Base-by-base conservation (phyloP, 2,888 invertebrate genomes). In the Geotrupes spiniger region DNA sequence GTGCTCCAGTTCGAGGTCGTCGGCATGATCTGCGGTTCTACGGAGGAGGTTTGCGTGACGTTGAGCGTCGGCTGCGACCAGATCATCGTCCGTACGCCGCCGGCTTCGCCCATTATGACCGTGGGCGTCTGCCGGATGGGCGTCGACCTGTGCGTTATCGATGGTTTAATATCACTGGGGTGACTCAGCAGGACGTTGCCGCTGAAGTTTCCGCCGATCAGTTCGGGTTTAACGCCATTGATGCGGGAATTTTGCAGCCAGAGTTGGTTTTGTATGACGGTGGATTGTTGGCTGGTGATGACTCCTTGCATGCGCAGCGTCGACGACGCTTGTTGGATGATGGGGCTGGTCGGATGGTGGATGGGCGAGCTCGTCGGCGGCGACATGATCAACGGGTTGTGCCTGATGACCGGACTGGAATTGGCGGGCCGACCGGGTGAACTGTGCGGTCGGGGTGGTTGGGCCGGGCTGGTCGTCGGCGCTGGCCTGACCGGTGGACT, bases 101-200 rank as follows among this genome's bases (percentile, higher is more conserved):
- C 93, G 28, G 91, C 90, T 72, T 93, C 92, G 39, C 92, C 92
- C 92, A 93, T 92, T 59, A 93, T 90, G 54, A 92, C 92, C 38
- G 91, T 89, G 21, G 93, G 92, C 41, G 92, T 79, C 49, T 80
- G 78, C 56, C 87, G 63, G 71, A 85, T 65, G 76, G 42, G 36
- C 5, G 36, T 33, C 15, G 46, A 29, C 33, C 51, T 17, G 36
- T 51, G 47, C 31, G 43, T 38, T 29, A 42, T 17, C 28, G 48
- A 11, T 11, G 66, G 59, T 56, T 63, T 75, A 42, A 65, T 54
- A 16, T 70, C 66, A 5, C 62, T 39, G 36, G 54, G 36, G 44
- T 58, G 57, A 6, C 54, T 52, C 25, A 59, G 37, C 36, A 60
- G 46, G 9, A 54, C 10, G 49, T 69, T 57, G 70, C 71, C 60